Evolutionary conservation across 2,113 vertebrate genomes (phyloP).

Genomic region (Atlantisia rogersi): DNA sequence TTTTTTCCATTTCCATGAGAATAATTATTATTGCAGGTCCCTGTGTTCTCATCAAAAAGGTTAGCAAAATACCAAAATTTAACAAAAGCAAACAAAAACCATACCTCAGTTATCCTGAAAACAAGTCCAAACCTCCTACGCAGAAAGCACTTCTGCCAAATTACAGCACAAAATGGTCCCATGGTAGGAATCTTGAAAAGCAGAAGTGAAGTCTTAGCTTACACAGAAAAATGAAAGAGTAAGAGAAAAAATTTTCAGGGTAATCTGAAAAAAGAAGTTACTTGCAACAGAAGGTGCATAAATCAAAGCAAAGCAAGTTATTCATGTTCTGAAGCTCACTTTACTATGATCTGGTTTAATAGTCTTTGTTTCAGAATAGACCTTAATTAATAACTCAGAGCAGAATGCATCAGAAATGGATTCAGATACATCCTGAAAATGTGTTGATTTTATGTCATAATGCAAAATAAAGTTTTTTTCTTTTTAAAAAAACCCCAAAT

Average conservation of each 20-base stretch:
- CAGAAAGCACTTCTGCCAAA: constrained; percentile 33
- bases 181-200: constrained; percentile 43
- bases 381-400: neutral
- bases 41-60: constrained; percentile 1
- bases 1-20: neutral
- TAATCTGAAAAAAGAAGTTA: neutral
- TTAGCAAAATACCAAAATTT: constrained; percentile 26
- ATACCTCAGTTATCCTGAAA: constrained; percentile 9
- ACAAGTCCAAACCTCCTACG: constrained; percentile 36
- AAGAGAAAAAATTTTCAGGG: neutral
- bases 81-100: neutral
- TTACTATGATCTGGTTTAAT: neutral
- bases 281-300: neutral
- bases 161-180: constrained; percentile 7
- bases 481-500: neutral
- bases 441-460: neutral
- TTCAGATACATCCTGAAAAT: neutral
- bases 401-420: neutral
- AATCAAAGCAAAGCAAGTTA: neutral
- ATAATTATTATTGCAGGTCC: constrained; percentile 14
- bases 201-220: neutral
- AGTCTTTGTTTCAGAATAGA: neutral
- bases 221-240: neutral
- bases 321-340: neutral
- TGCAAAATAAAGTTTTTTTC: neutral